Percentiles rank a stretch among this genome's conserved stretches.
phyloP scores from a whole-genome alignment of 2,797 vertebrate genomes.

The Sebastes kiyomatsui region DNA sequence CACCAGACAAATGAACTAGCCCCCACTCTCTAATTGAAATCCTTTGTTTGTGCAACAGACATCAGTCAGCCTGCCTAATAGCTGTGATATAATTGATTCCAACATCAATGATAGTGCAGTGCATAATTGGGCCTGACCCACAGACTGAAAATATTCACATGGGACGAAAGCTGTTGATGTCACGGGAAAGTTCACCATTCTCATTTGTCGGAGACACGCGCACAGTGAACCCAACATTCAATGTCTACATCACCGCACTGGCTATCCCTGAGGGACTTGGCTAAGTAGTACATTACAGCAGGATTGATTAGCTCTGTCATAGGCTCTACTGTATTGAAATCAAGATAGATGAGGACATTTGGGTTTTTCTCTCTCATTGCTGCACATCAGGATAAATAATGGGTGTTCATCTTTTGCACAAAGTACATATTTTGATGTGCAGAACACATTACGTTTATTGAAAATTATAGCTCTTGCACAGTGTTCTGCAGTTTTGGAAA shows the following conservation, averaged over 20 bases:
- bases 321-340: conserved; percentile 56
- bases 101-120: conserved; percentile 73
- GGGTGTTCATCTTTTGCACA: background rate
- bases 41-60: conserved; percentile 81
- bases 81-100: conserved; percentile 82
- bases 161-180: conserved; percentile 72
- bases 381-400: conserved; percentile 12
- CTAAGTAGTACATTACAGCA: conserved; percentile 69
- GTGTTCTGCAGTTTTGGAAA: conserved; percentile 30
- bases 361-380: conserved; percentile 36
- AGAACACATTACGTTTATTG: background rate
- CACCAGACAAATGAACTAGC: conserved; percentile 77
- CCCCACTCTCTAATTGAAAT: conserved; percentile 78
- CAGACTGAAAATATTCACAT: conserved; percentile 64
- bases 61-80: conserved; percentile 79
- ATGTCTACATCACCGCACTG: conserved; percentile 44
- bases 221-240: conserved; percentile 48
- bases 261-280: conserved; percentile 47
- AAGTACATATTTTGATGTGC: conserved; percentile 1
- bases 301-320: conserved; percentile 68
- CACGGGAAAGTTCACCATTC: conserved; percentile 67
- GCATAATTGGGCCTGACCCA: conserved; percentile 79
- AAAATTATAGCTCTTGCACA: conserved; percentile 1
- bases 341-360: conserved; percentile 59
- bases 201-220: conserved; percentile 72